A percentile compares a stretch with the other conserved stretches of the same genome.
These are phyloP conservation scores for Amphiprion percula DNA, from an alignment of 2,113 vertebrate species.

Conservation along the genomic window DNA sequence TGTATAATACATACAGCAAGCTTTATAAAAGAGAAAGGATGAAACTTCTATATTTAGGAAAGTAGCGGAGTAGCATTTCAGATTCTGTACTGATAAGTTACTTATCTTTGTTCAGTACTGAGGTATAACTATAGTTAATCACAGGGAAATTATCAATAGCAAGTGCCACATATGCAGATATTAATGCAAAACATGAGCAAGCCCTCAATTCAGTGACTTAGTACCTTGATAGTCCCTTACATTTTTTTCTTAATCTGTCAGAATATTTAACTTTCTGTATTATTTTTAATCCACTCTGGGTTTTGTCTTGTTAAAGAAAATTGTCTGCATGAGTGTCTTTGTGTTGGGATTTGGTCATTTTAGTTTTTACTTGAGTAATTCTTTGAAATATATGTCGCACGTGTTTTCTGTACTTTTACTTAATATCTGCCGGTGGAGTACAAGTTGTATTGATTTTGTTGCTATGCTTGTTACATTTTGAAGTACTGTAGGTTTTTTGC, in stretches of 20 bases:
- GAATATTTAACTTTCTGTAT: conserved; percentile 6
- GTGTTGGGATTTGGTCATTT: conserved; percentile 32
- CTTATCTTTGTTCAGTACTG: conserved; percentile 32
- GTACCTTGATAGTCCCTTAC: conserved; percentile 20
- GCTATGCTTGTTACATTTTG: conserved; percentile 29
- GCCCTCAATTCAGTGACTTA: neutral
- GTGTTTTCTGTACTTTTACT: conserved; percentile 31
- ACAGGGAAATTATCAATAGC: neutral
- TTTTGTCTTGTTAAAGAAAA: conserved; percentile 6
- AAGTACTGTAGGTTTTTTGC: conserved; percentile 47
- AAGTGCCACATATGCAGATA: conserved; percentile 9
- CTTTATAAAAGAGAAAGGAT: conserved; percentile 52
- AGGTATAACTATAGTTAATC: neutral
- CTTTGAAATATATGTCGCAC: conserved; percentile 13
- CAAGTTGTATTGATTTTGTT: conserved; percentile 33
- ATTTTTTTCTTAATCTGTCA: conserved; percentile 22
- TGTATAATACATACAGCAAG: conserved; percentile 15
- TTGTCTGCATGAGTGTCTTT: conserved; percentile 61
- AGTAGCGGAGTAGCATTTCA: conserved; percentile 37
- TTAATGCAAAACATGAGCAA: conserved; percentile 17
- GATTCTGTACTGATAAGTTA: conserved; percentile 40
- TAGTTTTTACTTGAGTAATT: conserved; percentile 22
- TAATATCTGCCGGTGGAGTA: conserved; percentile 19
- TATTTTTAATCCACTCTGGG: conserved; percentile 7
- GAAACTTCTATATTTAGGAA: conserved; percentile 48